Conservation (phyloP, 2,888 invertebrate genomes). For the Galerucella pusilla region DNA sequence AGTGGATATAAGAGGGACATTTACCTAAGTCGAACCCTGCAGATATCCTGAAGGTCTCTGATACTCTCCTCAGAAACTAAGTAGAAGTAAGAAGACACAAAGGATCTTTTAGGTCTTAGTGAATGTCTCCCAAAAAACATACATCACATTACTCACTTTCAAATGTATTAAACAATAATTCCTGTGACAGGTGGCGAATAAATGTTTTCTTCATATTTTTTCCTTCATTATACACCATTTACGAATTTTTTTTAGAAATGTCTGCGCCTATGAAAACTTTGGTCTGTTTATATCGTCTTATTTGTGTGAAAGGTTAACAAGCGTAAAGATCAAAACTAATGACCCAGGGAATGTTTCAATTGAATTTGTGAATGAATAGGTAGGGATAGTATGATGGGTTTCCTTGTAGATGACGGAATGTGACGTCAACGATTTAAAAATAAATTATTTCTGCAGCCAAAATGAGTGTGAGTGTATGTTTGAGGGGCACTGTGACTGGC, state of each 20-base stretch:
- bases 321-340: conserved; percentile 47
- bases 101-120: no score
- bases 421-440: not conserved
- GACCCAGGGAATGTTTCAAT: conserved; percentile 28
- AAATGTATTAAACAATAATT: no score
- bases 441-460: not conserved
- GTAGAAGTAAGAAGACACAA: no score
- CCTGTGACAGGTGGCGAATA: no score
- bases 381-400: conserved; percentile 2
- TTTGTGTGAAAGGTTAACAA: conserved; percentile 57
- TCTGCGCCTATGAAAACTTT: not conserved
- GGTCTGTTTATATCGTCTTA: conserved; percentile 46
- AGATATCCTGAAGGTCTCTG: no score
- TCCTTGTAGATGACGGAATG: not conserved
- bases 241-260: not conserved
- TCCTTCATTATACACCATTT: no score
- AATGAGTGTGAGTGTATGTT: not conserved
- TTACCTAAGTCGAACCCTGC: no score
- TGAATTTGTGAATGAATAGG: conserved; percentile 16
- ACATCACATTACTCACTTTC: no score
- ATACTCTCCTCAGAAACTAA: no score
- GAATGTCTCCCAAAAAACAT: no score
- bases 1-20: no score
- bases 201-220: no score
- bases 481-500: not conserved